These are phyloP conservation scores for Limenitis camilla DNA, from an alignment of 2,888 invertebrate genomes.

Conservation along the genomic window DNA sequence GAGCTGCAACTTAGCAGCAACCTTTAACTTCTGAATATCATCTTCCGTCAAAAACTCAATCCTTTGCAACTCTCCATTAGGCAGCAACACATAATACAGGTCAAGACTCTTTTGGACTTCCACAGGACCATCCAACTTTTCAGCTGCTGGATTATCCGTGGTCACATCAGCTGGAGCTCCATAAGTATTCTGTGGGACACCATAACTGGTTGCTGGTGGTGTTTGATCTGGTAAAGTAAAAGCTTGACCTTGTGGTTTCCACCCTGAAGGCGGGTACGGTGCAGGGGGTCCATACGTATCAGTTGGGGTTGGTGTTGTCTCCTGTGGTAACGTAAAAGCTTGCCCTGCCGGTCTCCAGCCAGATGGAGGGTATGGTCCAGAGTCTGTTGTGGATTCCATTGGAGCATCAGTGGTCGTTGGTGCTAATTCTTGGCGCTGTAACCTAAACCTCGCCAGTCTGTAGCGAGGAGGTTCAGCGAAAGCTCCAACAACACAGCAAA, in stretches of 20 bases:
- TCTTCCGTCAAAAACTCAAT: slow-evolving; percentile 73
- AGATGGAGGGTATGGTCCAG: slow-evolving; percentile 49
- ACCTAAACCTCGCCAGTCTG: slow-evolving; percentile 61
- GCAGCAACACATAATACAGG: slow-evolving; percentile 77
- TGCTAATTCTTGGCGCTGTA: slow-evolving; percentile 60
- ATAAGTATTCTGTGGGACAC: slow-evolving; percentile 46
- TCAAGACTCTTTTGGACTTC: slow-evolving; percentile 70
- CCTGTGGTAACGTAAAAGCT: slow-evolving; percentile 35
- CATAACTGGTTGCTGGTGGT: slow-evolving; percentile 45
- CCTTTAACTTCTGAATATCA: slow-evolving; percentile 74
- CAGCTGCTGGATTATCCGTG: slow-evolving; percentile 54
- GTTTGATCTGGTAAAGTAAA: slow-evolving; percentile 54
- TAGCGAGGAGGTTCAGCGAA: slow-evolving; percentile 64
- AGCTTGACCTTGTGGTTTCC: slow-evolving; percentile 56
- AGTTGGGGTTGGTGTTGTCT: slow-evolving; percentile 39
- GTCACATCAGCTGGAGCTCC: slow-evolving; percentile 50
- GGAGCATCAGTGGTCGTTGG: slow-evolving; percentile 61
- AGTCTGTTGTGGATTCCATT: slow-evolving; percentile 50
- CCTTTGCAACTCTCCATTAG: slow-evolving; percentile 77
- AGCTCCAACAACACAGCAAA: slow-evolving; percentile 41
- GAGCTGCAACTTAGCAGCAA: slow-evolving; percentile 74
- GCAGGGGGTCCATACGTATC: slow-evolving; percentile 42
- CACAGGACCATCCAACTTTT: slow-evolving; percentile 51
- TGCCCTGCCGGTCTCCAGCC: slow-evolving; percentile 62
- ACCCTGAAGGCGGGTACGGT: slow-evolving; percentile 60